Percentiles rank a stretch among this genome's conserved stretches.
These are phyloP conservation scores for Murina feae DNA, from an alignment of 2,113 vertebrate species.

Conservation along the genomic window DNA sequence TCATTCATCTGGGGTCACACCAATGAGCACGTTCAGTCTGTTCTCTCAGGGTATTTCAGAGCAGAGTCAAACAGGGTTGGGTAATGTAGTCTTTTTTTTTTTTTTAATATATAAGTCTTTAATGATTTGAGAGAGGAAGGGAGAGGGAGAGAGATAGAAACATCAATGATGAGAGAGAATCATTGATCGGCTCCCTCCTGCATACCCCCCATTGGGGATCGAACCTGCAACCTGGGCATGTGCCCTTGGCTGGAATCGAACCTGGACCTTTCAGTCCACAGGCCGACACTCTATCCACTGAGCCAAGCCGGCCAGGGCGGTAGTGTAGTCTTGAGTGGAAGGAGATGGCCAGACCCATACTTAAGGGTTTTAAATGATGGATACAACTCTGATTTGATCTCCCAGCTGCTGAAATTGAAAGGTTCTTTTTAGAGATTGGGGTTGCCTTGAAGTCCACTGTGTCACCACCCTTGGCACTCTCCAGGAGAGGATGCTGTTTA, in stretches of 20 bases:
- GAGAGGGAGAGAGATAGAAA: no score
- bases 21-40: not conserved
- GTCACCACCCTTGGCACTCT: not conserved
- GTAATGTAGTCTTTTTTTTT: not conserved
- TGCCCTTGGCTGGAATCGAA: no score
- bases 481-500: not conserved
- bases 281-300: no score
- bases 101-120: no score
- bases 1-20: not conserved
- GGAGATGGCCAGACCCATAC: not conserved
- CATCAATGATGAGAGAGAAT: no score
- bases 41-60: not conserved
- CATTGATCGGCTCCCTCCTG: no score
- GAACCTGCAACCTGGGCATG: no score
- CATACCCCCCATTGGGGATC: no score
- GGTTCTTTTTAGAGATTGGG: not conserved
- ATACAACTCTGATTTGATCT: not conserved
- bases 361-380: constrained; percentile 16
- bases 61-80: not conserved
- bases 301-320: no score
- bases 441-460: not conserved
- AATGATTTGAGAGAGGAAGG: no score
- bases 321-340: not conserved
- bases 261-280: no score
- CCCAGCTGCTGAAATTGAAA: not conserved